Evolutionary conservation across 1,140 invertebrate species (phyloP), one percentile per base, ranked within the genome.

Genomic region (Orussus abietinus): DNA sequence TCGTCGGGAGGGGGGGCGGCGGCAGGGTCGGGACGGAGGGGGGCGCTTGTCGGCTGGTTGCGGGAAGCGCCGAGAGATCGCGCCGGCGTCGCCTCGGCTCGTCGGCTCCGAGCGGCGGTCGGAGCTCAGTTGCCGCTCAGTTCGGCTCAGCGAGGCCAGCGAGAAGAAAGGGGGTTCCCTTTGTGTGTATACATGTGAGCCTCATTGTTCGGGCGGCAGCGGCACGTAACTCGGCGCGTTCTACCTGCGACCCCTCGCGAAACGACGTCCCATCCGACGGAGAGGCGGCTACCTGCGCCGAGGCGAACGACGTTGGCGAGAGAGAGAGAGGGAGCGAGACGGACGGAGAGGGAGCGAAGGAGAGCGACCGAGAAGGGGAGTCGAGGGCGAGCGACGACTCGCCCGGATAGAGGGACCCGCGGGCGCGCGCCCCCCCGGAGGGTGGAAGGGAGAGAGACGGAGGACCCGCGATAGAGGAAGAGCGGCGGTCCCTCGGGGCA

Each of bases 121-220:
- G 58, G 64, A 66, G 65, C 65, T 73, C 69, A 70, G 66, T 72
- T 69, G 67, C 63, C 70, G 68, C 59, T 72, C 69, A 72, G 67
- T 69, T 64, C 58, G 67, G 66, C 69, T 69, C 64, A 66, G 69
- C 66, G 66, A 68, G 65, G 68, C 65, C 61, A 67, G 51, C 63
- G 59, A 65, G 60, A 66, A 64, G 53, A 61, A 66, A 67, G 66
- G 54, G 63, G 58, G 49, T 62, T 51, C n/a, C n/a, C n/a, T n/a
- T n/a, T n/a, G n/a, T n/a, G n/a, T n/a, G n/a, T n/a, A n/a, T n/a
- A n/a, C n/a, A n/a, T n/a, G n/a, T n/a, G n/a, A n/a, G n/a, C n/a
- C 22, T 42, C 25, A 49, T 49, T 51, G 38, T 21, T 12, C 15
- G 21, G 11, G 11, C 2, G 20, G 10, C 38, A 30, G 7, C n/a